phyloP scores from a whole-genome alignment of 2,888 invertebrate species.

The Synergus itoensis region DNA sequence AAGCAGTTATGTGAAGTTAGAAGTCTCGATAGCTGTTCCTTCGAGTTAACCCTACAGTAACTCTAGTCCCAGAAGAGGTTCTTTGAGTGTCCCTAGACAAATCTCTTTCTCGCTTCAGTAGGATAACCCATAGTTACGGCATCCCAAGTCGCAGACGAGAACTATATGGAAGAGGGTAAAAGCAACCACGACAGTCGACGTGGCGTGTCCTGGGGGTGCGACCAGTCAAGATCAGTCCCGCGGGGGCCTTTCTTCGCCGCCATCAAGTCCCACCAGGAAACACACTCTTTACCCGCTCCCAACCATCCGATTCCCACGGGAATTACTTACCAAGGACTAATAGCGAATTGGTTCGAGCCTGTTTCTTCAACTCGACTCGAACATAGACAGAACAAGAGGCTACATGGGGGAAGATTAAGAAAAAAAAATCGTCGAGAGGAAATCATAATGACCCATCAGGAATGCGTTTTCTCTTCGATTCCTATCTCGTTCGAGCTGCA shows the following conservation, averaged over 20 bases:
- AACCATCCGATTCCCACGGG: slow-evolving; percentile 74
- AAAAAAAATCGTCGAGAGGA: slow-evolving; percentile 5
- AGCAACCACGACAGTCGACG: slow-evolving; percentile 34
- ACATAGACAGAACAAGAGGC: slow-evolving; percentile 13
- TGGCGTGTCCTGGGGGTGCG: slow-evolving; percentile 51
- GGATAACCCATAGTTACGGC: slow-evolving; percentile 19
- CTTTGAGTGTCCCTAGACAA: slow-evolving; percentile 38
- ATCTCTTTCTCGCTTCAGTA: slow-evolving; percentile 30
- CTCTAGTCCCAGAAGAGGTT: slow-evolving; percentile 50
- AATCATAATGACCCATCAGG: slow-evolving; percentile 31
- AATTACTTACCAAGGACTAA: slow-evolving; percentile 74
- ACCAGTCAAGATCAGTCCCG: slow-evolving; percentile 71
- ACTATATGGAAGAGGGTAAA: slow-evolving; percentile 30
- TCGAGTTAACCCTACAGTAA: slow-evolving; percentile 23
- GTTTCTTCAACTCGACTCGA: slow-evolving; percentile 40
- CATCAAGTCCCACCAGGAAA: slow-evolving; percentile 65
- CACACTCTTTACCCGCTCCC: slow-evolving; percentile 57
- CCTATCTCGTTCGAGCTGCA: slow-evolving; percentile 25
- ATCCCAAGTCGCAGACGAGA: slow-evolving; percentile 34
- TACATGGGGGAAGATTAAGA: slow-evolving; percentile 24
- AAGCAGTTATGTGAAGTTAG: slow-evolving; percentile 43
- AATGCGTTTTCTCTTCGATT: slow-evolving; percentile 50
- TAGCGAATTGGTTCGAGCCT: slow-evolving; percentile 61
- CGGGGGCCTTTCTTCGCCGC: slow-evolving; percentile 70
- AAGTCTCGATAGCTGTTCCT: slow-evolving; percentile 10